Conservation (phyloP, 2,888 invertebrate species). For the Choreutis nemorana region DNA sequence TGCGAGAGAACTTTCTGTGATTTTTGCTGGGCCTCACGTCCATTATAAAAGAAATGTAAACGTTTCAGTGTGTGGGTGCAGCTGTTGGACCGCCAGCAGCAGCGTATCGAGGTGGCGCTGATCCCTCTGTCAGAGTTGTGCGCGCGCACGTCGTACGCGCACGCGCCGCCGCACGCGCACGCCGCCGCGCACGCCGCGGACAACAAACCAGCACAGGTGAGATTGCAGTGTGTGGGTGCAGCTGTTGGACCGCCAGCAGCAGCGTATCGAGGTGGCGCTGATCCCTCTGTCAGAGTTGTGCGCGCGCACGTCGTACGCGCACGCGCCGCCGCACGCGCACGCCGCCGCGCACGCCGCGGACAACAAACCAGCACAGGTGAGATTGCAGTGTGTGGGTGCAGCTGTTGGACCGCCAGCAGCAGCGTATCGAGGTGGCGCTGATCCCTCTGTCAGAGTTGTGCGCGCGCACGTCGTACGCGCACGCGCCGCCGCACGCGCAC, state of each 20-base stretch:
- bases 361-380: too few species aligned
- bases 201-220: too few species aligned
- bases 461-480: constrained; percentile 40
- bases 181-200: too few species aligned
- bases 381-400: constrained; percentile 90
- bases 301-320: constrained; percentile 40
- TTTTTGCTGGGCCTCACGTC: too few species aligned
- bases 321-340: constrained; percentile 27
- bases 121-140: constrained; percentile 82
- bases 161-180: constrained; percentile 28
- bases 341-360: too few species aligned
- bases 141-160: constrained; percentile 40
- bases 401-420: constrained; percentile 87
- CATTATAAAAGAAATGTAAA: too few species aligned
- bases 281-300: constrained; percentile 82
- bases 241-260: constrained; percentile 87
- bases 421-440: constrained; percentile 82
- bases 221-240: constrained; percentile 90
- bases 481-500: constrained; percentile 28
- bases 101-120: constrained; percentile 82
- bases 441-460: constrained; percentile 82
- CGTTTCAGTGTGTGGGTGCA: constrained; percentile 90
- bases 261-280: constrained; percentile 82
- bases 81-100: constrained; percentile 87
- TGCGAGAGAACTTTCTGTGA: too few species aligned